phyloP scores from a whole-genome alignment of 2,797 vertebrate species.

The Dendrocincla fuliginosa region DNA sequence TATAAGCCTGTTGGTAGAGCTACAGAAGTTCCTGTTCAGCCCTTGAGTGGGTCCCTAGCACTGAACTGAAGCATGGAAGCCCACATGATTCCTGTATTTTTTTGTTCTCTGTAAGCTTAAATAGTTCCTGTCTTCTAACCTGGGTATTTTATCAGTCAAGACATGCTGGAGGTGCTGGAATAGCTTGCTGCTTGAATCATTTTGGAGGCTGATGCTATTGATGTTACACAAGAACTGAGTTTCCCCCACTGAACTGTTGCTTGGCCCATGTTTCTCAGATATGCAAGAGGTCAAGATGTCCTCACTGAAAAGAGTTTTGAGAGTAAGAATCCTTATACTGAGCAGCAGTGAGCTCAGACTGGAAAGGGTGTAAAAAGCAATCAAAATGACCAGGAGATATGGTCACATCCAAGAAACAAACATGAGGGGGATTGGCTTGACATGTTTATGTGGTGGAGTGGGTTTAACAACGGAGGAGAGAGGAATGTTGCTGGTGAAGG shows the following conservation, averaged over 20 bases:
- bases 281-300: background rate
- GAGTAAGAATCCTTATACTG: background rate
- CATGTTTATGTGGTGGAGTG: background rate
- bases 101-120: background rate
- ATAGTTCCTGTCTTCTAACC: background rate
- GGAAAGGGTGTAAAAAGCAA: background rate
- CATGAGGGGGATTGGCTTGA: background rate
- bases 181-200: background rate
- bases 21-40: background rate
- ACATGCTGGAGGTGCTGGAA: background rate
- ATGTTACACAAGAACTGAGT: background rate
- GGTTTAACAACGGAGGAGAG: background rate
- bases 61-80: background rate
- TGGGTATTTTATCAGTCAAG: background rate
- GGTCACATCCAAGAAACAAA: background rate
- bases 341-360: background rate
- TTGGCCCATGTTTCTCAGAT: background rate
- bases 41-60: background rate
- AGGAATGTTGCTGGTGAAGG: background rate
- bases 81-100: rapidly evolving
- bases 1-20: background rate
- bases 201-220: background rate
- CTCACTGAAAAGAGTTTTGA: background rate
- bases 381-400: background rate
- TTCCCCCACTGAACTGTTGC: background rate